These are phyloP conservation scores for Trichechus manatus DNA, from an alignment of 2,113 vertebrate species.

Conservation along the genomic window DNA sequence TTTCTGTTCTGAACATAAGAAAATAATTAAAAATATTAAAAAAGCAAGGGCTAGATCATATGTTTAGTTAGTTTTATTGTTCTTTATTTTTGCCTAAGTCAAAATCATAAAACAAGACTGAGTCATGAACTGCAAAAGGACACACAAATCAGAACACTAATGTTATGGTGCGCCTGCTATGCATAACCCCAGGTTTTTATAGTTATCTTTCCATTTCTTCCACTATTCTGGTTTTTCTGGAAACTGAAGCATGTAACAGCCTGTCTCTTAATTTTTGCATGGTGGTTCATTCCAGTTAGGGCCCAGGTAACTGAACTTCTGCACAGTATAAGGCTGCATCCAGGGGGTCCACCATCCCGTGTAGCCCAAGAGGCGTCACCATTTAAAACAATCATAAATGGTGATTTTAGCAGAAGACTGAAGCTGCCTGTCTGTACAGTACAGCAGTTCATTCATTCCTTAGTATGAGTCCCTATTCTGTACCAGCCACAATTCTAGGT, in stretches of 20 bases:
- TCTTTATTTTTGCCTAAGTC: not conserved
- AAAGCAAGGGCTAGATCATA: not conserved
- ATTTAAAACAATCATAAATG: not conserved
- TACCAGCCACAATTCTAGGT: not conserved
- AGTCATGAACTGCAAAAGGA: not conserved
- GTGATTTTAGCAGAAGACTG: not conserved
- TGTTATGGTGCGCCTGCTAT: not conserved
- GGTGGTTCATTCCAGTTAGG: not conserved
- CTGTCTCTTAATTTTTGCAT: not conserved
- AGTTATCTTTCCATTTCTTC: not conserved
- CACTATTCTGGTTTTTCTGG: not conserved
- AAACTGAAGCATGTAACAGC: not conserved
- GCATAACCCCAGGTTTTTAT: too few relatives aligned
- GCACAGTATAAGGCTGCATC: too few relatives aligned
- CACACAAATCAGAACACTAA: not conserved
- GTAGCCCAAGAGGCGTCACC: not conserved
- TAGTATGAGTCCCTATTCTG: not conserved
- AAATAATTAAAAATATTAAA: not conserved
- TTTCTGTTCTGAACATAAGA: not conserved
- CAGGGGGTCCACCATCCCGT: accelerated
- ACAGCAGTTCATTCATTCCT: not conserved
- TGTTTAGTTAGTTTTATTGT: not conserved
- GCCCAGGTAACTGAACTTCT: too few relatives aligned
- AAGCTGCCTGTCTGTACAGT: not conserved
- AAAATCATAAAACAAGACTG: not conserved